These are phyloP conservation scores for Psittacula cyanocephala DNA, from an alignment of 2,113 vertebrate genomes.

Conservation along the genomic window DNA sequence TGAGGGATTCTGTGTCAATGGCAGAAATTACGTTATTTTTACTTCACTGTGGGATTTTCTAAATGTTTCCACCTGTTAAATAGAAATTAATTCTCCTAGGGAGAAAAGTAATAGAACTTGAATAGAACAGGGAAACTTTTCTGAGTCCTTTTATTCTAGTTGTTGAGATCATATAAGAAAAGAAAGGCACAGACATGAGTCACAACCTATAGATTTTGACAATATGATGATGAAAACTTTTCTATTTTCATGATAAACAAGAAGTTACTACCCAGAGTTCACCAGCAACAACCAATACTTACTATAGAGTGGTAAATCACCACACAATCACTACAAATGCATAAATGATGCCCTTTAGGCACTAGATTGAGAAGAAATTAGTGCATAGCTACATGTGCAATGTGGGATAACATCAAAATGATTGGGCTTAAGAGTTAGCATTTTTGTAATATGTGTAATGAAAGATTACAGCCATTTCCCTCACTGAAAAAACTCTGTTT, in stretches of 20 bases:
- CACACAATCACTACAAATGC: neutral
- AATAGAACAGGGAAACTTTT: neutral
- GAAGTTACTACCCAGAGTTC: neutral
- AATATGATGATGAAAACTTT: neutral
- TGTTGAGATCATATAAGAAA: neutral
- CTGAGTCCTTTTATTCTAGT: neutral
- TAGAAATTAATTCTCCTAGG: neutral
- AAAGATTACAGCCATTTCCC: neutral
- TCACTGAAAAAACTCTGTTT: neutral
- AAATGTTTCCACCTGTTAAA: conserved; percentile 8
- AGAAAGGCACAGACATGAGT: neutral
- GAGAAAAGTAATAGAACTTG: neutral
- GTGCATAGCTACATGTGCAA: neutral
- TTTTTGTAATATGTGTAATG: neutral
- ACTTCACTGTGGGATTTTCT: neutral
- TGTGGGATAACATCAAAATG: neutral
- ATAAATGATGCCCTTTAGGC: neutral
- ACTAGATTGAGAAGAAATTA: neutral
- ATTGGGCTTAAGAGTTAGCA: neutral
- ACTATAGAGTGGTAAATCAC: neutral
- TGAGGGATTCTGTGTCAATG: neutral
- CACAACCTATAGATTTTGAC: neutral
- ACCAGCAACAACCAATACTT: neutral
- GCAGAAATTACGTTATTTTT: conserved; percentile 12
- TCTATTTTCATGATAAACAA: neutral